Percentiles rank a stretch among this genome's conserved stretches.
Conservation (phyloP, 53 echinoderm and acorn worm species). For the Mesocentrotus franciscanus region DNA sequence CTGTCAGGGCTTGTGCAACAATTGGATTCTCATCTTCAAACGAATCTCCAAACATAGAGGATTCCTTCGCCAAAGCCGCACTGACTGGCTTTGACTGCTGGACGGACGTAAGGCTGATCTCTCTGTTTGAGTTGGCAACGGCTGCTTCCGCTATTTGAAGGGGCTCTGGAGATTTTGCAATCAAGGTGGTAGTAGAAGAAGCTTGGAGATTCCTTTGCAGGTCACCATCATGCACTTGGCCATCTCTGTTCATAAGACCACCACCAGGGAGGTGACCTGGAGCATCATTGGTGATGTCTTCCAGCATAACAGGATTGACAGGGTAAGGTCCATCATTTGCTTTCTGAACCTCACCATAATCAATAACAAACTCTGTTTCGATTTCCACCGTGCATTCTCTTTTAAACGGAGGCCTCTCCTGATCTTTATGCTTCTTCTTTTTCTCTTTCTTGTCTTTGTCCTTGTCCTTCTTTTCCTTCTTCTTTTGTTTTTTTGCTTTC, state of each 20-base stretch:
- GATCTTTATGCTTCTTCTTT: constrained; percentile 73
- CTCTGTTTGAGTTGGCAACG: constrained; percentile 40
- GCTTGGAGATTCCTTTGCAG: constrained; percentile 13
- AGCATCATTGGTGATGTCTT: constrained; percentile 35
- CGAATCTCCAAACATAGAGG: constrained; percentile 58
- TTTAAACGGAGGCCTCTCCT: constrained; percentile 43
- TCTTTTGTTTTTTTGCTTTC: constrained; percentile 81
- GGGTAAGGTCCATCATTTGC: constrained; percentile 49
- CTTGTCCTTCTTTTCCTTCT: constrained; percentile 70
- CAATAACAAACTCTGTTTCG: constrained; percentile 61
- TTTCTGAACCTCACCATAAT: constrained; percentile 54
- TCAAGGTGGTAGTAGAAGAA: constrained; percentile 47
- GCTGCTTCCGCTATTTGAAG: constrained; percentile 60
- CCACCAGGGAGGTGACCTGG: neutral
- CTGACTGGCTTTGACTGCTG: constrained; percentile 53
- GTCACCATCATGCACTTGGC: neutral
- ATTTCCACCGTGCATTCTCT: constrained; percentile 61
- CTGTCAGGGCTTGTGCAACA: constrained; percentile 47
- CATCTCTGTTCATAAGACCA: constrained; percentile 34
- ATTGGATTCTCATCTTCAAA: constrained; percentile 42
- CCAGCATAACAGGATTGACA: constrained; percentile 52
- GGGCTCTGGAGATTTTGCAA: constrained; percentile 66
- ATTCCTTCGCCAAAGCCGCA: neutral
- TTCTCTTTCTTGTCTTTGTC: constrained; percentile 67
- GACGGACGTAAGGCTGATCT: constrained; percentile 28